These are phyloP conservation scores for Acronicta alni DNA, from an alignment of 2,888 invertebrate genomes.

Conservation along the genomic window DNA sequence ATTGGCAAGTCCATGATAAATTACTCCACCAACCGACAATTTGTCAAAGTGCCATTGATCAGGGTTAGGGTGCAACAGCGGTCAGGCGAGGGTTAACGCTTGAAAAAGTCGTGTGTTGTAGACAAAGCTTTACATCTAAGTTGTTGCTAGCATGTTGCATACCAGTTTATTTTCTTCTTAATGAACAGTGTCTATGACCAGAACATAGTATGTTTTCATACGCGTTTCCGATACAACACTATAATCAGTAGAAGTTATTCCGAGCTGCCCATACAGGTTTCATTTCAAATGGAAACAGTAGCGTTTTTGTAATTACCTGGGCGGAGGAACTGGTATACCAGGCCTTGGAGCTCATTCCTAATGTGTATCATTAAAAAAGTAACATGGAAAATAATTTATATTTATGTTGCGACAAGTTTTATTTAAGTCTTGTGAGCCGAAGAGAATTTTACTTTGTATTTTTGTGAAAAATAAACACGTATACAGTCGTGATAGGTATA, in stretches of 20 bases:
- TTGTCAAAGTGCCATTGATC: background rate
- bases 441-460: background rate
- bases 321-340: constrained; percentile 46
- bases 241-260: constrained; percentile 38
- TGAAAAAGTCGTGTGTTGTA: too few relatives aligned
- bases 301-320: constrained; percentile 56
- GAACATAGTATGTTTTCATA: constrained; percentile 28
- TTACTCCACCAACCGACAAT: background rate
- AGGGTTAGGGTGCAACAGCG: too few relatives aligned
- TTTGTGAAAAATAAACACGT: background rate
- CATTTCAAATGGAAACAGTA: constrained; percentile 56
- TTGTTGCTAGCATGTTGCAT: background rate
- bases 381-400: constrained; percentile 26
- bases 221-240: constrained; percentile 41
- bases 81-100: too few relatives aligned
- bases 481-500: too few relatives aligned
- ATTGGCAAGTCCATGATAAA: background rate
- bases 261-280: constrained; percentile 32
- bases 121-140: too few relatives aligned
- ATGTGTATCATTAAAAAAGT: constrained; percentile 47
- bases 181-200: constrained; percentile 25
- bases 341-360: constrained; percentile 35
- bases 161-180: constrained; percentile 27
- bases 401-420: constrained; percentile 15
- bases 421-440: background rate